A percentile compares a stretch with the other conserved stretches of the same genome.
Conservation (phyloP, 2,888 invertebrate genomes). For the Belgica antarctica region DNA sequence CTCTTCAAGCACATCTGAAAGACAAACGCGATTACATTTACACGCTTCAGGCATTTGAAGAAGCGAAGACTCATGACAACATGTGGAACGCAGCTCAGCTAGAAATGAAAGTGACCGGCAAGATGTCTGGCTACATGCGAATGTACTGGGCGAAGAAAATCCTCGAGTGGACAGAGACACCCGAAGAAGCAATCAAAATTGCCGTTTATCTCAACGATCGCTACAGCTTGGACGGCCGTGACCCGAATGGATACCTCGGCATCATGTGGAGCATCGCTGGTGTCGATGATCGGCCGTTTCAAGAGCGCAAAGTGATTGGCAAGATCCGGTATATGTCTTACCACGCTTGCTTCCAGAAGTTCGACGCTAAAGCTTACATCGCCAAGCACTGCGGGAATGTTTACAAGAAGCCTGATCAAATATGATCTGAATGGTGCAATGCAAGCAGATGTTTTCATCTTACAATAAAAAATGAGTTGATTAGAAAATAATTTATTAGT, state of each 20-base stretch:
- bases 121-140: slow-evolving; percentile 86
- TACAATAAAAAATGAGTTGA: no score
- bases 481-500: no score
- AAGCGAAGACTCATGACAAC: slow-evolving; percentile 76
- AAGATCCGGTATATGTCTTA: slow-evolving; percentile 93
- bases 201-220: slow-evolving; percentile 82
- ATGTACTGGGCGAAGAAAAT: slow-evolving; percentile 98
- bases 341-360: slow-evolving; percentile 81
- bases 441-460: no score
- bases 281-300: slow-evolving; percentile 88
- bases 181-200: slow-evolving; percentile 74
- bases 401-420: slow-evolving; percentile 51
- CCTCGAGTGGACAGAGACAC: slow-evolving; percentile 81
- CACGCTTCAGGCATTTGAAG: slow-evolving; percentile 66
- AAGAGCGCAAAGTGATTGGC: slow-evolving; percentile 79
- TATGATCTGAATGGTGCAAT: slow-evolving; percentile 24
- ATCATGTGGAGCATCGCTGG: slow-evolving; percentile 96
- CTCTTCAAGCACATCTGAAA: slow-evolving; percentile 71
- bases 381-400: slow-evolving; percentile 63
- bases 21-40: slow-evolving; percentile 78
- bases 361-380: slow-evolving; percentile 72
- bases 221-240: slow-evolving; percentile 81
- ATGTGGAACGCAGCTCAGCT: slow-evolving; percentile 88
- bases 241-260: slow-evolving; percentile 89
- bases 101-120: slow-evolving; percentile 76